phyloP scores from a whole-genome alignment of 2,113 vertebrate genomes.

The Cyanoliseus patagonus region DNA sequence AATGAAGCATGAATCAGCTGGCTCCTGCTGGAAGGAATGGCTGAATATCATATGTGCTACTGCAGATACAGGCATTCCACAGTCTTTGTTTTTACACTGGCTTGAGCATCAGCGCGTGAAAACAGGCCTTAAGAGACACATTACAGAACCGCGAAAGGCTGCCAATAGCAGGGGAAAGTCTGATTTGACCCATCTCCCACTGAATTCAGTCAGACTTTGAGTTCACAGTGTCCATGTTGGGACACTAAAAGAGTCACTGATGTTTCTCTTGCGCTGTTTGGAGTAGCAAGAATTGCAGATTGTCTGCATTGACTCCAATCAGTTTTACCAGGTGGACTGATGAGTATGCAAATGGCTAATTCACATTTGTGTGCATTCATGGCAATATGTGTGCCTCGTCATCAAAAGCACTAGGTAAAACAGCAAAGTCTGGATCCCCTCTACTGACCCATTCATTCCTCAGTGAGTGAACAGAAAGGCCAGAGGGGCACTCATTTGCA shows the following conservation, averaged over 20 bases:
- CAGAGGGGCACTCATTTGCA: not conserved
- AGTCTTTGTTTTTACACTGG: not conserved
- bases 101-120: not conserved
- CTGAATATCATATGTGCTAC: not conserved
- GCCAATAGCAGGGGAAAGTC: not conserved
- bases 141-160: not conserved
- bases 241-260: not conserved
- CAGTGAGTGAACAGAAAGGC: not conserved
- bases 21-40: not conserved
- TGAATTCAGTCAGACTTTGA: not conserved
- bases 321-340: not conserved
- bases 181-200: not conserved
- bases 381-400: too few relatives aligned
- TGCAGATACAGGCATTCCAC: not conserved
- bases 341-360: not conserved
- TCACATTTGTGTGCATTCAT: fast-evolving
- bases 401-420: not conserved
- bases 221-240: fast-evolving
- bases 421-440: not conserved
- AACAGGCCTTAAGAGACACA: not conserved
- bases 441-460: not conserved
- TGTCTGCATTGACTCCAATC: not conserved
- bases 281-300: not conserved
- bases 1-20: conserved; percentile 49
- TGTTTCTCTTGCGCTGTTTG: not conserved